Percentiles rank a stretch among this genome's conserved stretches.
Evolutionary conservation across 2,797 vertebrate species (phyloP).

Genomic region (Microctenopoma lineatum): DNA sequence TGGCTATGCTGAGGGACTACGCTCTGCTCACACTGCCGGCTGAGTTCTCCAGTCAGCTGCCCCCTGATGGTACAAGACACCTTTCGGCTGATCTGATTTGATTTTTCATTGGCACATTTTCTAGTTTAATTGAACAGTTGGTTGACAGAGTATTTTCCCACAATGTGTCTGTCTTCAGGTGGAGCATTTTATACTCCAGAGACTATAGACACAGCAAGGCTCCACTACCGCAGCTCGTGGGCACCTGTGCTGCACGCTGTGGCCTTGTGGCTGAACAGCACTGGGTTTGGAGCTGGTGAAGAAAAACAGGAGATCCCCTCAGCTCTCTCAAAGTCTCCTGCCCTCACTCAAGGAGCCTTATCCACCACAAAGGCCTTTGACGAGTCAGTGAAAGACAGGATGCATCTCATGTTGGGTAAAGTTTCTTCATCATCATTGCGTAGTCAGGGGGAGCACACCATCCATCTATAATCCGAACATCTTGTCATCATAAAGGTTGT

Average conservation of each 20-base stretch:
- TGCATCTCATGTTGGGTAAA: conserved; percentile 97
- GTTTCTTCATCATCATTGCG: neutral
- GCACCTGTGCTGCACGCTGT: conserved; percentile 95
- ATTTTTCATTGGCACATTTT: neutral
- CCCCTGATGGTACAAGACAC: conserved; percentile 89
- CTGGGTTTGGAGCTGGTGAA: conserved; percentile 87
- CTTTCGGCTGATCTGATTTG: neutral
- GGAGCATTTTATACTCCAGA: conserved; percentile 99
- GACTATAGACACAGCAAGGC: conserved; percentile 96
- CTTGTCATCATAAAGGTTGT: too few species aligned
- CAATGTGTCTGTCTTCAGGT: conserved; percentile 79
- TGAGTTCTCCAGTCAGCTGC: conserved; percentile 98
- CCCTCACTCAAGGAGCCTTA: conserved; percentile 79
- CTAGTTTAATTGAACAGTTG: neutral
- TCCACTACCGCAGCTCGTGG: conserved; percentile 97
- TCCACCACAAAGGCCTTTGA: conserved; percentile 82
- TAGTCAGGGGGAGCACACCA: too few species aligned
- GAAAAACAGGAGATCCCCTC: conserved; percentile 78
- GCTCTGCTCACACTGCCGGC: conserved; percentile 95
- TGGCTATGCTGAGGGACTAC: conserved; percentile 94
- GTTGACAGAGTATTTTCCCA: neutral
- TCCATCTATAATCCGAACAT: too few species aligned
- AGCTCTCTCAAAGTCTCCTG: conserved; percentile 78
- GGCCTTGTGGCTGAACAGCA: conserved; percentile 94
- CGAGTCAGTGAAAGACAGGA: conserved; percentile 92